phyloP scores from a whole-genome alignment of 2,888 invertebrate genomes.

The Acronicta leporina region DNA sequence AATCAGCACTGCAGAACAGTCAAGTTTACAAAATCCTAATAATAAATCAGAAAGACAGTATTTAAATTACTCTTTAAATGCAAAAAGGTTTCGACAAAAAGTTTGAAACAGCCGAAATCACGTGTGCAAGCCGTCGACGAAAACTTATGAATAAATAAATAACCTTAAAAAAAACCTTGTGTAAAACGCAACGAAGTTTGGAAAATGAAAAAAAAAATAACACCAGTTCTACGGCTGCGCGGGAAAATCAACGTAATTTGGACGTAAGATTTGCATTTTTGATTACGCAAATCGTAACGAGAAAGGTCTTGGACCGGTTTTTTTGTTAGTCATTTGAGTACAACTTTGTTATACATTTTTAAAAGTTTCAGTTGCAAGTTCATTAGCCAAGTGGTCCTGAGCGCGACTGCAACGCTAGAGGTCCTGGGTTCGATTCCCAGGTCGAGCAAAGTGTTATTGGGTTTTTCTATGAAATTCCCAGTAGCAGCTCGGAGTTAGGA shows the following conservation, averaged over 20 bases:
- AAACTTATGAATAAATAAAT: slow-evolving; percentile 54
- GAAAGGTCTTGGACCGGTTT: slow-evolving; percentile 37
- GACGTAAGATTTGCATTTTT: slow-evolving; percentile 76
- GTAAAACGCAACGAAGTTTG: slow-evolving; percentile 52
- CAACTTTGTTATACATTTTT: slow-evolving; percentile 9
- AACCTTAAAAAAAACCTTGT: slow-evolving; percentile 51
- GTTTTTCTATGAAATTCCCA: too few relatives aligned
- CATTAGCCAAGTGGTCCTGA: too few relatives aligned
- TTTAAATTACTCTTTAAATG: slow-evolving; percentile 39
- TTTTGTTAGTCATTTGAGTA: slow-evolving; percentile 20
- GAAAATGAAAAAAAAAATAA: slow-evolving; percentile 49
- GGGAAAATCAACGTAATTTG: slow-evolving; percentile 70
- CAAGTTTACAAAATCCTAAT: background rate
- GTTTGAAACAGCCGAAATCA: slow-evolving; percentile 28
- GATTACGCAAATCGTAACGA: slow-evolving; percentile 74
- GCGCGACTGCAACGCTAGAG: too few relatives aligned
- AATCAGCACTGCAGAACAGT: background rate
- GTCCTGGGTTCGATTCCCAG: too few relatives aligned
- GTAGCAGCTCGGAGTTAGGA: too few relatives aligned
- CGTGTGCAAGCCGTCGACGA: slow-evolving; percentile 33
- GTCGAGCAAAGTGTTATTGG: too few relatives aligned
- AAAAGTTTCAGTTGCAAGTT: too few relatives aligned
- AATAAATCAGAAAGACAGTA: slow-evolving; percentile 19
- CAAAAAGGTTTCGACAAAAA: slow-evolving; percentile 27
- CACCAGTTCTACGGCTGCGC: slow-evolving; percentile 44